Conservation (phyloP, 2,797 vertebrate species). For the Nyctalus aviator region DNA sequence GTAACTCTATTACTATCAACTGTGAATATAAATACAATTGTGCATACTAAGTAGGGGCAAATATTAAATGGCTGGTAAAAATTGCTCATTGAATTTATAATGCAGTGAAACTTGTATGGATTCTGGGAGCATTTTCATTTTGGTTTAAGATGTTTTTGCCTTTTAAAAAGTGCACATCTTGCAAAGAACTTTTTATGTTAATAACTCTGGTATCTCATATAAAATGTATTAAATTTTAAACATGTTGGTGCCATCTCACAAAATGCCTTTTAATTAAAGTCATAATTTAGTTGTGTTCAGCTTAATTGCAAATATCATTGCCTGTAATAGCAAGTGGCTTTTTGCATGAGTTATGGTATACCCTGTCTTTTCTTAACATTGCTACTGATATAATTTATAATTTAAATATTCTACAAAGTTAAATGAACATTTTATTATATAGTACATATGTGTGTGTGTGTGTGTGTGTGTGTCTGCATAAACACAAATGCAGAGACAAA, state of each 20-base stretch:
- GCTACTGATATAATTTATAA: constrained; percentile 64
- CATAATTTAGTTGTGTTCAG: constrained; percentile 87
- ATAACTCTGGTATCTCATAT: constrained; percentile 85
- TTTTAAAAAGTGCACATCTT: constrained; percentile 85
- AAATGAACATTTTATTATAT: constrained; percentile 74
- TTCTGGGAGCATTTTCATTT: constrained; percentile 76
- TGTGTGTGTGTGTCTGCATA: constrained; percentile 14
- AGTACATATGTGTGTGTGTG: background rate
- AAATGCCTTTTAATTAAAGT: constrained; percentile 88
- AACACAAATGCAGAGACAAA: background rate
- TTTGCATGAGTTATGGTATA: constrained; percentile 76
- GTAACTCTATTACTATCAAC: constrained; percentile 50
- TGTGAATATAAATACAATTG: constrained; percentile 30
- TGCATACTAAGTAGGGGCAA: background rate
- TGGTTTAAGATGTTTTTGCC: constrained; percentile 84
- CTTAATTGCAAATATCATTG: constrained; percentile 87
- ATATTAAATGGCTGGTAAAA: constrained; percentile 42
- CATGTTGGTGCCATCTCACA: constrained; percentile 84
- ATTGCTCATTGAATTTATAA: constrained; percentile 64
- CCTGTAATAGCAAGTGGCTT: constrained; percentile 79
- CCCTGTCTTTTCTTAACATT: constrained; percentile 72
- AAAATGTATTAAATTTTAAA: constrained; percentile 88
- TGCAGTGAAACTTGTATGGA: constrained; percentile 55
- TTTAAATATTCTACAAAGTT: constrained; percentile 73
- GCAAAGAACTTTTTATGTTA: constrained; percentile 85